Percentiles rank a stretch among this genome's conserved stretches.
These are phyloP conservation scores for Neolamprologus kungweensis DNA, from an alignment of 2,113 vertebrate species.

Conservation along the genomic window DNA sequence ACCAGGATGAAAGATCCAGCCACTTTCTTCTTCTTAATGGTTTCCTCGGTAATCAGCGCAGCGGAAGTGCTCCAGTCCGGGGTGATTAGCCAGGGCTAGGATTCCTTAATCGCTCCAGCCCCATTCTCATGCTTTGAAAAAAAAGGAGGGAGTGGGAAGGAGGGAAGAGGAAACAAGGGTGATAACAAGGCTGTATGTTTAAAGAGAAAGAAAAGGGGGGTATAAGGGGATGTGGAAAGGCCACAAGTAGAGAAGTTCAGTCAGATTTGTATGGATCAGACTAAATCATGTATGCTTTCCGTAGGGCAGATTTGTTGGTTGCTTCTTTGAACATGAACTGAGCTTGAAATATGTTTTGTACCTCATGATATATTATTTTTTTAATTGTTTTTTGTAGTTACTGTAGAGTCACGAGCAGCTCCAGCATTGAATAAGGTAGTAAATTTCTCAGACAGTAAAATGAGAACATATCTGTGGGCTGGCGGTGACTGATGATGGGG, in stretches of 20 bases:
- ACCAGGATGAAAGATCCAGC: constrained; percentile 81
- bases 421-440: background rate
- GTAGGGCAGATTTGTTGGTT: background rate
- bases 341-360: background rate
- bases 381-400: background rate
- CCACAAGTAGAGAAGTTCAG: background rate
- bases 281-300: background rate
- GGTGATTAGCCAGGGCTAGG: constrained; percentile 76
- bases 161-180: constrained; percentile 67
- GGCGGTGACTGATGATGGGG: constrained; percentile 54
- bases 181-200: constrained; percentile 64
- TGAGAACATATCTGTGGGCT: constrained; percentile 38
- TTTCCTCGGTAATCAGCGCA: constrained; percentile 86
- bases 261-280: background rate
- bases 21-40: constrained; percentile 85
- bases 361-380: background rate
- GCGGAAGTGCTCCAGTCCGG: constrained; percentile 79
- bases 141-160: constrained; percentile 41
- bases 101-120: constrained; percentile 74
- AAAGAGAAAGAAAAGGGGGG: constrained; percentile 18
- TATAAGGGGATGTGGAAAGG: background rate
- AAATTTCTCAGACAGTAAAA: constrained; percentile 40
- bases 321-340: background rate
- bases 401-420: background rate
- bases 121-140: constrained; percentile 72